Conservation (phyloP, 2,888 invertebrate genomes). For the Chydorus sphaericus region DNA sequence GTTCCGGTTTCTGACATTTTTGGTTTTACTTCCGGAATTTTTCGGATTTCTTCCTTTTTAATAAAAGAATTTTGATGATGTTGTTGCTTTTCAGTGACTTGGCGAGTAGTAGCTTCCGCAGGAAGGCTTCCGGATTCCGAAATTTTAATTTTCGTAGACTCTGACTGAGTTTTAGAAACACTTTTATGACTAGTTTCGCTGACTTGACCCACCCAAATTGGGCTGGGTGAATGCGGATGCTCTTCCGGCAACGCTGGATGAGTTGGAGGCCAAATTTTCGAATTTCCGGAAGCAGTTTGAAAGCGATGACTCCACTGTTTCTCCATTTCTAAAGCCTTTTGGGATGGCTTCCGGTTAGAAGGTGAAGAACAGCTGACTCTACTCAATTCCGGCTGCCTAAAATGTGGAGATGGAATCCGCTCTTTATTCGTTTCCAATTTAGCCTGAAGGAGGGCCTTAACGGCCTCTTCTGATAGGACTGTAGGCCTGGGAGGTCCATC, state of each 20-base stretch:
- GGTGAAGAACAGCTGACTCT: background rate
- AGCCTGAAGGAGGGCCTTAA: background rate
- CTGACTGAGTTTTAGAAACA: background rate
- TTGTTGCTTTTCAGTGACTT: background rate
- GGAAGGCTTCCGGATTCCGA: background rate
- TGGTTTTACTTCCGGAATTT: too few relatives aligned
- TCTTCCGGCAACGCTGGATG: conserved; percentile 19
- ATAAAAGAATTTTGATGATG: too few relatives aligned
- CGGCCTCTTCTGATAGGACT: background rate
- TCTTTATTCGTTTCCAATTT: conserved; percentile 13
- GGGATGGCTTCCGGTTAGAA: conserved; percentile 36
- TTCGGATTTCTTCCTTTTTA: too few relatives aligned
- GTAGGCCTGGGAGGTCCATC: conserved; percentile 27
- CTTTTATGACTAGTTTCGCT: background rate
- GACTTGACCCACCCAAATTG: background rate
- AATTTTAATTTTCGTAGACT: background rate
- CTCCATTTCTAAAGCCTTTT: conserved; percentile 49
- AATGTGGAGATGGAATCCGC: conserved; percentile 16
- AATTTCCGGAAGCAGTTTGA: conserved; percentile 27
- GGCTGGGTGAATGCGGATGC: background rate
- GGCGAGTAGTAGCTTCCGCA: background rate
- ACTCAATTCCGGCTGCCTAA: background rate
- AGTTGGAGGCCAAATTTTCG: conserved; percentile 40
- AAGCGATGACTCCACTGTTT: conserved; percentile 46
- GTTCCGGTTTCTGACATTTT: too few relatives aligned